Percentiles rank a stretch among this genome's conserved stretches.
Evolutionary conservation across 2,888 invertebrate species (phyloP).

Genomic region (Tridacna gigas): DNA sequence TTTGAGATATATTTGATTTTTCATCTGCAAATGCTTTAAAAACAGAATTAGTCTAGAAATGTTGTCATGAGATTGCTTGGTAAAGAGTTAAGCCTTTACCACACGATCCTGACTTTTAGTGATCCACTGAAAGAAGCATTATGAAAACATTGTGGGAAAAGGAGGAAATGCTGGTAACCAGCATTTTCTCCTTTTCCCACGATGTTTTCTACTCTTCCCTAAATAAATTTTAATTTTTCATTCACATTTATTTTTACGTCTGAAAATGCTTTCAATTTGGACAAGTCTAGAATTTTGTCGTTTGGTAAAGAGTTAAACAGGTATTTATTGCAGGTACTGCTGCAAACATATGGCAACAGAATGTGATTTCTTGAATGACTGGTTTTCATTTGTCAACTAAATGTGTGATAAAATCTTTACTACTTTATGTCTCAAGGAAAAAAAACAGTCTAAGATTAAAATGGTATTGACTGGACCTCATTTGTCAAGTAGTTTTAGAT

Average conservation of each 20-base stretch:
- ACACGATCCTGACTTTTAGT: no score
- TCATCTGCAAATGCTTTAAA: no score
- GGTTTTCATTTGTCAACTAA: conserved; percentile 26
- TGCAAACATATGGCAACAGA: conserved; percentile 26
- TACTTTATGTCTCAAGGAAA: not conserved
- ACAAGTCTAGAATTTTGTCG: not conserved
- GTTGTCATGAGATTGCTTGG: no score
- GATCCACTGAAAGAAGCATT: no score
- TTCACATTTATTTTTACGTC: not conserved
- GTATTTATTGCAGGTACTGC: conserved; percentile 3
- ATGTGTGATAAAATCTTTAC: conserved; percentile 27
- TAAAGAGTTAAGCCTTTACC: no score
- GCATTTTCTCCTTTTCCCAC: not conserved
- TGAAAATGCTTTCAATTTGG: not conserved
- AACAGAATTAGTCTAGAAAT: no score
- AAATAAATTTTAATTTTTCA: not conserved
- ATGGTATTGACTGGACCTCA: conserved; percentile 18
- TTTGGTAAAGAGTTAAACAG: conserved; percentile 1
- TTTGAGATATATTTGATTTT: no score
- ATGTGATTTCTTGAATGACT: conserved; percentile 26
- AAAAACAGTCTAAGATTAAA: conserved; percentile 14
- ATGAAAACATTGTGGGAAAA: not conserved
- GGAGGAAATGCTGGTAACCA: not conserved
- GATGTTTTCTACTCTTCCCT: not conserved
- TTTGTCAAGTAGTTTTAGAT: conserved; percentile 25